A percentile compares a stretch with the other conserved stretches of the same genome.
These are phyloP conservation scores for Lochmaea capreae DNA, from an alignment of 2,888 invertebrate genomes.

Conservation along the genomic window DNA sequence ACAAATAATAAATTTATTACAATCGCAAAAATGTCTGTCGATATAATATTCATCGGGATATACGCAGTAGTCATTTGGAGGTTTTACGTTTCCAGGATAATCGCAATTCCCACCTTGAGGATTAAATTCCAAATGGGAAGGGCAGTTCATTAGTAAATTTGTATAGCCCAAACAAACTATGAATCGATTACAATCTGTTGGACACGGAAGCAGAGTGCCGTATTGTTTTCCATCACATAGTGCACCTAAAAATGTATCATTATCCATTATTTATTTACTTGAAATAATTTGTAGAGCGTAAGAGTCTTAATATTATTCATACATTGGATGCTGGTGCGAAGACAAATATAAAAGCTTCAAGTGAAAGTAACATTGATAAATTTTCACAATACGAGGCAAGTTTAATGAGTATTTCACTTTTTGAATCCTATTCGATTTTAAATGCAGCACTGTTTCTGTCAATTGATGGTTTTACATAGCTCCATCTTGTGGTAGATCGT, in stretches of 20 bases:
- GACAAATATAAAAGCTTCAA: too few species aligned
- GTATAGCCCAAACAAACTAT: conserved; percentile 12
- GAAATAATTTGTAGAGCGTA: not conserved
- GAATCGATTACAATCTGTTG: conserved; percentile 16
- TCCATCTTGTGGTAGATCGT: too few species aligned
- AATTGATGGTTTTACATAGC: too few species aligned
- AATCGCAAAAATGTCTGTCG: conserved; percentile 28
- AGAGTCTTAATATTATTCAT: too few species aligned
- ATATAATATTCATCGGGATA: conserved; percentile 11
- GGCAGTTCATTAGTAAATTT: conserved; percentile 13
- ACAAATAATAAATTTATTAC: conserved; percentile 29
- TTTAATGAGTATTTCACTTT: too few species aligned
- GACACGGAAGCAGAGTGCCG: not conserved
- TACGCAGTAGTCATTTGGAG: conserved; percentile 23
- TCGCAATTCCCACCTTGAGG: conserved; percentile 7
- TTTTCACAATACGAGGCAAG: too few species aligned
- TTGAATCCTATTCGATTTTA: too few species aligned
- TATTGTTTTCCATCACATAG: not conserved
- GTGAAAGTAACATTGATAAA: too few species aligned
- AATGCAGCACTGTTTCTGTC: too few species aligned
- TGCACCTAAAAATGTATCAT: not conserved
- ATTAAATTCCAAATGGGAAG: conserved; percentile 6
- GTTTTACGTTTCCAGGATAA: not conserved
- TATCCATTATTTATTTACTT: not conserved
- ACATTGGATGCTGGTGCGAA: too few species aligned